These are phyloP conservation scores for Puntigrus tetrazona DNA, from an alignment of 2,113 vertebrate genomes.

Conservation along the genomic window DNA sequence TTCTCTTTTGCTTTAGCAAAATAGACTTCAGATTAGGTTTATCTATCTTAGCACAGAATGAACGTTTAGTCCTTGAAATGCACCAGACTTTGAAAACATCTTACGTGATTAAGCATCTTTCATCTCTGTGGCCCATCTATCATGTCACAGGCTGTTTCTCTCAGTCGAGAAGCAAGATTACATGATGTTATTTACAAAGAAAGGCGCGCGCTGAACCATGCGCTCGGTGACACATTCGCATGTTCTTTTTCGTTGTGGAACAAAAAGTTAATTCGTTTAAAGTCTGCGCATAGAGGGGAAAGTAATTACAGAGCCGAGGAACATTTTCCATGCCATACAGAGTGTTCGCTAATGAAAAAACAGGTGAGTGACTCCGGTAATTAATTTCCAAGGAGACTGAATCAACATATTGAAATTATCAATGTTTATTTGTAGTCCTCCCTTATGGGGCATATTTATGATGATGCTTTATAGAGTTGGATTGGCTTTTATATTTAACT, in stretches of 20 bases:
- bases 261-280: constrained; percentile 45
- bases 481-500: not conserved
- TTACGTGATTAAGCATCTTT: constrained; percentile 26
- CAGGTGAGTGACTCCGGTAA: constrained; percentile 23
- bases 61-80: constrained; percentile 26
- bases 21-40: constrained; percentile 20
- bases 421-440: not conserved
- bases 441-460: not conserved
- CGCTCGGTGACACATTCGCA: constrained; percentile 7
- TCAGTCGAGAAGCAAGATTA: constrained; percentile 15
- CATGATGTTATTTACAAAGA: constrained; percentile 53
- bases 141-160: constrained; percentile 21
- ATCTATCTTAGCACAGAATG: not conserved
- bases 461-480: not conserved
- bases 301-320: constrained; percentile 46
- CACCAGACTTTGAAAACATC: not conserved
- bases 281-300: constrained; percentile 26
- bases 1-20: not conserved
- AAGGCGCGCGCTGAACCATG: constrained; percentile 29
- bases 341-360: constrained; percentile 44
- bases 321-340: constrained; percentile 35
- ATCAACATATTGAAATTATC: constrained; percentile 30
- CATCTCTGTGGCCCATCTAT: not conserved
- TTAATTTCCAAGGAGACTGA: constrained; percentile 46
- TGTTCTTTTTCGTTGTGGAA: constrained; percentile 18